A percentile compares a stretch with the other conserved stretches of the same genome.
Conservation (phyloP, 2,888 invertebrate species). For the Cantharis rufa region DNA sequence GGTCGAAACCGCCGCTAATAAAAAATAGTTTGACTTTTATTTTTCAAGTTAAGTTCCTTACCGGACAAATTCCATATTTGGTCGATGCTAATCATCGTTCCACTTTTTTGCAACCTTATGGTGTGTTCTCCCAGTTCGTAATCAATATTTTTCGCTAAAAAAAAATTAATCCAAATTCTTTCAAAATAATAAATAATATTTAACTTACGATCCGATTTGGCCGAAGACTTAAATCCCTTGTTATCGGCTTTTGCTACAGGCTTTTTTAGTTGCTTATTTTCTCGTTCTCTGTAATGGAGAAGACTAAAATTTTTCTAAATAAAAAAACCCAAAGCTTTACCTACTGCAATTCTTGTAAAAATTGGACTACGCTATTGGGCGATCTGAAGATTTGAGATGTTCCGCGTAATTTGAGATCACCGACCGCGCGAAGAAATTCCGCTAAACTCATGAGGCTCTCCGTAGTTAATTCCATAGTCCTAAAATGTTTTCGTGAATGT, state of each 20-base stretch:
- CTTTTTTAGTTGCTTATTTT: not conserved
- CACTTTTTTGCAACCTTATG: conserved; percentile 61
- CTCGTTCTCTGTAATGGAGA: not conserved
- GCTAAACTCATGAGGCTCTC: conserved; percentile 49
- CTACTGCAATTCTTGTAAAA: conserved; percentile 38
- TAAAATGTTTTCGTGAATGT: conserved; percentile 12
- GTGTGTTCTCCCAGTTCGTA: conserved; percentile 63
- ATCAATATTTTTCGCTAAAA: conserved; percentile 16
- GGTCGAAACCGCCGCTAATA: conserved; percentile 43
- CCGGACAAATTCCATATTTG: conserved; percentile 58
- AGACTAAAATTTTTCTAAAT: not conserved
- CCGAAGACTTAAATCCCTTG: not conserved
- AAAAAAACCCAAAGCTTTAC: not conserved
- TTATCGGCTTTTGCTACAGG: not conserved
- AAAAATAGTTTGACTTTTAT: not conserved
- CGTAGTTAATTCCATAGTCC: conserved; percentile 37
- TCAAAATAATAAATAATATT: no score
- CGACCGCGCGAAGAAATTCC: conserved; percentile 66
- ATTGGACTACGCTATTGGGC: conserved; percentile 51
- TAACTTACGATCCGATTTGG: not conserved
- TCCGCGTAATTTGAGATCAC: conserved; percentile 68
- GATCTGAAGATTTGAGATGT: conserved; percentile 70
- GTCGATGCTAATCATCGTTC: conserved; percentile 61
- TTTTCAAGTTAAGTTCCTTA: conserved; percentile 22
- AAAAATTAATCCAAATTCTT: no score